Base-by-base conservation (phyloP, 2,797 vertebrate genomes). In the Austrolebias charrua region DNA sequence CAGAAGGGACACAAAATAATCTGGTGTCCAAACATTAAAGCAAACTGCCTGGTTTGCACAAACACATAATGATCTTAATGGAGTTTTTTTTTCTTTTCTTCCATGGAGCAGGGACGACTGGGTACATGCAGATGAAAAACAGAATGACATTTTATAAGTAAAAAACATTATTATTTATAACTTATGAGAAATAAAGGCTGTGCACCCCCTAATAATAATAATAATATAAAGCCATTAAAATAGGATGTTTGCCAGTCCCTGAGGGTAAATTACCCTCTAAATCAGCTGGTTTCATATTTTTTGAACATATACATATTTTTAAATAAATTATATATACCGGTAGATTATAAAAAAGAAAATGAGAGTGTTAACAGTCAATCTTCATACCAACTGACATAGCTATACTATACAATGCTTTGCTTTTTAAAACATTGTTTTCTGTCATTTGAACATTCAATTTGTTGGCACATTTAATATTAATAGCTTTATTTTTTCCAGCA, bases 201-300 rank as follows among this genome's bases (percentile, higher is more conserved):
- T 71, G 51, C 57, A 66, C 57, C 68, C 73, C 49, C 69, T n/a
- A n/a, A n/a, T n/a, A n/a, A n/a, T n/a, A 57, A 79, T 77, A 16
- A 70, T 70, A 66, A 68, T 48, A 29, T 19, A 15, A 19, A 24
- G 12, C 68, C 45, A 78, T 82, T 77, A 11, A 1, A 28, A 51
- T 48, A n/a, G 28, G 28, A 24, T 53, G 47, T 24, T 16, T 33
- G n/a, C 46, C 68, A 60, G 20, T 46, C 20, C 35, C 38, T 24
- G 35, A 60, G 13, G 55, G 45, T 57, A 52, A 76, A 78, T 73
- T 58, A 69, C 43, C 19, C 52, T 62, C 44, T 53, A 29, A 53
- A 33, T 33, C 31, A 33, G 31, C 31, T 33, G 31, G 31, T 33
- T 33, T 33, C 6, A 6, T 4, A 3, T 2, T 12, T 12, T 40